These are phyloP conservation scores for Ichneumoninae sp. DNA, from an alignment of 2,888 invertebrate species.

Conservation along the genomic window DNA sequence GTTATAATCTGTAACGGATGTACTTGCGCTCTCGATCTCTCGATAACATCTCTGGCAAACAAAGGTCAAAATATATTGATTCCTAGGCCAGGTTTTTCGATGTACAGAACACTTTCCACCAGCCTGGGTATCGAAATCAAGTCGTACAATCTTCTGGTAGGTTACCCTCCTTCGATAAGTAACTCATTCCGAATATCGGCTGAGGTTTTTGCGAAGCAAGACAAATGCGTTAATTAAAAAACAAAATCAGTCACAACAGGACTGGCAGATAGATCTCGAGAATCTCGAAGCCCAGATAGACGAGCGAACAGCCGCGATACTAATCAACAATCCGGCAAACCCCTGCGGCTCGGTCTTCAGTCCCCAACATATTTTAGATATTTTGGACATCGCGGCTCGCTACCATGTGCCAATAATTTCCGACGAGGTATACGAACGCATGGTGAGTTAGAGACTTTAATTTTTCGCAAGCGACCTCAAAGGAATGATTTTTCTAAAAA, in stretches of 20 bases:
- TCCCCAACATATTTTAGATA: conserved; percentile 91
- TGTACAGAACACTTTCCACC: conserved; percentile 95
- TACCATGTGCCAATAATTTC: conserved; percentile 96
- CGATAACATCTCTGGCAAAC: conserved; percentile 94
- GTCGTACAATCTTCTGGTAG: conserved; percentile 90
- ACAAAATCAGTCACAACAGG: conserved; percentile 89
- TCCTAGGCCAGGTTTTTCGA: conserved; percentile 96
- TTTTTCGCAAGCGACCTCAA: conserved; percentile 2
- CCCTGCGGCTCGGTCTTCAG: conserved; percentile 98
- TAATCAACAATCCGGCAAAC: conserved; percentile 99
- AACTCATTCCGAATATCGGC: neutral
- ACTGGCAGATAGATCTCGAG: conserved; percentile 95
- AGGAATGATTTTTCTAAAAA: conserved; percentile 34
- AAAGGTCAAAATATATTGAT: conserved; percentile 96
- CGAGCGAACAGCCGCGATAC: conserved; percentile 94
- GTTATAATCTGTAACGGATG: conserved; percentile 98
- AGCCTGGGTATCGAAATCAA: conserved; percentile 92
- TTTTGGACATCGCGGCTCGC: conserved; percentile 92
- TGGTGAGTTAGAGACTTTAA: conserved; percentile 85
- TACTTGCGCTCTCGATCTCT: conserved; percentile 97
- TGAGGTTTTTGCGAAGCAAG: neutral
- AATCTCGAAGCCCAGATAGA: conserved; percentile 96
- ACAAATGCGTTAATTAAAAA: conserved; percentile 6
- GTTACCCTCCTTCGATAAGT: neutral
- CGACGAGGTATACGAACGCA: conserved; percentile 99